Evolutionary conservation across 2,888 invertebrate species (phyloP).

Genomic region (Thymelicus lineola): DNA sequence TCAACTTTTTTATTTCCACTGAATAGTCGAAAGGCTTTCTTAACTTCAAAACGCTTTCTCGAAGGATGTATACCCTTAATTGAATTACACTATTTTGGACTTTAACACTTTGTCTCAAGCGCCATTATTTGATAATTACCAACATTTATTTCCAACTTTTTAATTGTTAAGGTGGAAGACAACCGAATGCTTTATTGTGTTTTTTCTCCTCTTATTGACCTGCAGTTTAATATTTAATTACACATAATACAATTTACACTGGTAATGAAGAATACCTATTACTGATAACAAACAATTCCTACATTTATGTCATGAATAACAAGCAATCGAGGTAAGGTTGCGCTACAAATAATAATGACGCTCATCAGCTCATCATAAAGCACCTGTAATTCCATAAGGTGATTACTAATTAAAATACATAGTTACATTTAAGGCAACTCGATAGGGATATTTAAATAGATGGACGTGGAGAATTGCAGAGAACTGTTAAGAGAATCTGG

Average conservation of each 20-base stretch:
- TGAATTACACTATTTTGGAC: conserved; percentile 59
- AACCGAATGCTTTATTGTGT: conserved; percentile 53
- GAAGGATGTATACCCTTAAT: conserved; percentile 61
- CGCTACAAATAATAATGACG: conserved; percentile 37
- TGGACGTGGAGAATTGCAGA: conserved; percentile 10
- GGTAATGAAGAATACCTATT: conserved; percentile 28
- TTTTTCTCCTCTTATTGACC: conserved; percentile 45
- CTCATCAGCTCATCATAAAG: conserved; percentile 19
- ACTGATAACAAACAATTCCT: conserved; percentile 37
- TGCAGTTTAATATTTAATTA: conserved; percentile 6
- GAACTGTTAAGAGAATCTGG: background rate
- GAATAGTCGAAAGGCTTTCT: conserved; percentile 79
- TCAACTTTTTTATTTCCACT: conserved; percentile 76
- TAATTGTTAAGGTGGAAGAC: conserved; percentile 72
- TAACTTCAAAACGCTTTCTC: conserved; percentile 74
- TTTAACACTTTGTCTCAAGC: conserved; percentile 59
- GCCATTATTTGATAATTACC: conserved; percentile 59
- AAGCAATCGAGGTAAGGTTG: conserved; percentile 33
- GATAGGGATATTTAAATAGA: conserved; percentile 24
- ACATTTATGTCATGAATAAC: conserved; percentile 32
- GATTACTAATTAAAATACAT: conserved; percentile 33
- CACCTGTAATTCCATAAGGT: conserved; percentile 34
- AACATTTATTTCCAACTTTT: conserved; percentile 66
- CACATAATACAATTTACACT: conserved; percentile 30
- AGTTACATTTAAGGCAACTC: conserved; percentile 30